Base-by-base conservation (phyloP, 1,140 invertebrate species). In the Drosophila tristis region DNA sequence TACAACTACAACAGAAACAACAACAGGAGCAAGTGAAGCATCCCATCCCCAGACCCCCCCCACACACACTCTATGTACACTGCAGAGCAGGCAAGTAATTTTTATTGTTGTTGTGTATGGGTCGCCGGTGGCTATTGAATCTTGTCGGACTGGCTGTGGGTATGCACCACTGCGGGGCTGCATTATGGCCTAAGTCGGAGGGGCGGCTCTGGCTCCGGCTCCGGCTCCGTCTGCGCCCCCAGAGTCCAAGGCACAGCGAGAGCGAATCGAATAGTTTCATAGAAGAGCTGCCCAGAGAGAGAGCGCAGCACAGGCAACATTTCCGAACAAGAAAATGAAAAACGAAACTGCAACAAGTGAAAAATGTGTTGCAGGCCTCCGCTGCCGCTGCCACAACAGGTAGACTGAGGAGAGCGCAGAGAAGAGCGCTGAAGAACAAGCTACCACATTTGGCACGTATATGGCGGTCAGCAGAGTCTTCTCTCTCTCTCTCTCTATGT, bases 341-440 rank as follows among this genome's bases (percentile, higher is more conserved):
- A 87, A 87, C 80, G 84, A 87, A 87, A 87, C 84, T 87, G 84
- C 84, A 90, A 90, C 84, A 87, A 87, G 84, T 87, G 84, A 87
- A 87, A 87, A 87, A 90, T 87, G 80, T 87, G 85, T 84, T 84
- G 85, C 76, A 85, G 66, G 35, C 35, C 35, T 39, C 35, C 35
- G 4, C 35, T 39, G 35, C 35, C 35, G 11, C 35, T 39, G 35
- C 48, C 58, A 74, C 75, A 80, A 79, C 78, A 82, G 82, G 84
- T 89, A 87, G 75, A 76, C 48, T 35, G 39, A 47, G 49, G 71
- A 43, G 53, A 65, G 67, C 20, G 31, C n/a, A 42, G 43, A 44
- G 70, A 62, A 39, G 61, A 53, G 31, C 9, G 50, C 25, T 47
- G 62, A 31, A 68, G 66, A 72, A 76, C 73, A 76, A 76, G 61